phyloP scores from a whole-genome alignment of 2,888 invertebrate genomes.

The Barypeithes pellucidus region DNA sequence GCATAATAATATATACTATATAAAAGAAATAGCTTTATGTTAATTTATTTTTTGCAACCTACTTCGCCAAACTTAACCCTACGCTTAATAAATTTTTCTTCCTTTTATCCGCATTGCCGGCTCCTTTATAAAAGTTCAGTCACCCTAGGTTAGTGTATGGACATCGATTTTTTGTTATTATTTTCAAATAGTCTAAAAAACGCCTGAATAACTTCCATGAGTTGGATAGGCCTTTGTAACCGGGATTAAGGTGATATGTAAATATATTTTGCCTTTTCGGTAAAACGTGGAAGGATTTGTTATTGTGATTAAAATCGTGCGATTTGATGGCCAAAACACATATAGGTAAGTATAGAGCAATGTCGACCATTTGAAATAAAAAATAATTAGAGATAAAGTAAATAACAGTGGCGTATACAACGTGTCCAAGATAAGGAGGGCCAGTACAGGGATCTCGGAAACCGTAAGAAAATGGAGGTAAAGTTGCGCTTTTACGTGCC shows the following conservation, averaged over 20 bases:
- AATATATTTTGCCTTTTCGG: slow-evolving; percentile 20
- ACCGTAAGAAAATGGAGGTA: too few species aligned
- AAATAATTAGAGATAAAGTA: too few species aligned
- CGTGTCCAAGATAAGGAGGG: too few species aligned
- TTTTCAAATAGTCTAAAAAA: slow-evolving; percentile 16
- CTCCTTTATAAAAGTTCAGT: slow-evolving; percentile 47
- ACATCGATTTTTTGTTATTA: slow-evolving; percentile 43
- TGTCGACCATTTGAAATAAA: too few species aligned
- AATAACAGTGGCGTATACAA: too few species aligned
- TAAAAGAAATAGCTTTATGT: not conserved
- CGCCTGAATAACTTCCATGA: slow-evolving; percentile 32
- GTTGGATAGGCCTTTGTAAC: slow-evolving; percentile 15
- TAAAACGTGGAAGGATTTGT: not conserved
- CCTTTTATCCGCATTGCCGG: slow-evolving; percentile 34
- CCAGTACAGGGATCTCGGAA: too few species aligned
- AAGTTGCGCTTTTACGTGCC: too few species aligned
- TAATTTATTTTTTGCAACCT: slow-evolving; percentile 13
- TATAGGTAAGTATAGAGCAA: too few species aligned
- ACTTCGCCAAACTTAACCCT: slow-evolving; percentile 4
- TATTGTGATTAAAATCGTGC: slow-evolving; percentile 5
- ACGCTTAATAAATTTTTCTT: slow-evolving; percentile 18
- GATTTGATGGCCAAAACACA: too few species aligned
- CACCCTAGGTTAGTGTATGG: slow-evolving; percentile 52
- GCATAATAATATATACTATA: not conserved
- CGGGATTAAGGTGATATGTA: slow-evolving; percentile 24